Evolutionary conservation across 2,113 vertebrate genomes (phyloP).

Genomic region (Melozone crissalis): DNA sequence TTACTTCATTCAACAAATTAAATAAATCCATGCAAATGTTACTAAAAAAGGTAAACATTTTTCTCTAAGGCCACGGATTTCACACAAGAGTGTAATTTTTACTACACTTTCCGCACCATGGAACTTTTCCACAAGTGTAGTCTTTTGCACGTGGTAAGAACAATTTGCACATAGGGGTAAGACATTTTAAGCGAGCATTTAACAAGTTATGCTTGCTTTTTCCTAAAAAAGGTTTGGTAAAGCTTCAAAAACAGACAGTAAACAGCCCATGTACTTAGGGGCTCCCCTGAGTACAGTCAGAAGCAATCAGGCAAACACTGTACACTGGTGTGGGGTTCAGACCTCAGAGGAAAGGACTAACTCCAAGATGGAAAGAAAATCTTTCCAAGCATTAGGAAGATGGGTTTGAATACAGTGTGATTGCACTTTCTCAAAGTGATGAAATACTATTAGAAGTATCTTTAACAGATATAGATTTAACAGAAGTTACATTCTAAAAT

Average conservation of each 20-base stretch:
- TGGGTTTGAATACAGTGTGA: not conserved
- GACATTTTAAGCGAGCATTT: not conserved
- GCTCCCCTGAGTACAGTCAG: not conserved
- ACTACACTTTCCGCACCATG: not conserved
- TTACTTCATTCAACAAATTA: not conserved
- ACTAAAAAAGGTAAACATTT: not conserved
- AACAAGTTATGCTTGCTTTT: not conserved
- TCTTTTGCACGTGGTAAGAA: not conserved
- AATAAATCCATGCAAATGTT: not conserved
- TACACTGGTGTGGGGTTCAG: not conserved
- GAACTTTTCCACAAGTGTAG: not conserved
- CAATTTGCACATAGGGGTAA: not conserved
- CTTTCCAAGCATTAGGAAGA: not conserved
- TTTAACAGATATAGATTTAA: not conserved
- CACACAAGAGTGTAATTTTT: not conserved
- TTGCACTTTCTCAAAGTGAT: not conserved
- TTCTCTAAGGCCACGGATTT: not conserved
- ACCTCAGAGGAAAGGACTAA: not conserved
- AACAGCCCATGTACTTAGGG: not conserved
- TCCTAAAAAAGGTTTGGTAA: not conserved
- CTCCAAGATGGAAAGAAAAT: not conserved
- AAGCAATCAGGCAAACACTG: not conserved
- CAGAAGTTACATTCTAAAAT: not conserved
- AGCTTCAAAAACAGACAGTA: not conserved
- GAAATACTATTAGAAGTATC: not conserved